phyloP scores from a whole-genome alignment of 2,888 invertebrate genomes.

The Hedya salicella region DNA sequence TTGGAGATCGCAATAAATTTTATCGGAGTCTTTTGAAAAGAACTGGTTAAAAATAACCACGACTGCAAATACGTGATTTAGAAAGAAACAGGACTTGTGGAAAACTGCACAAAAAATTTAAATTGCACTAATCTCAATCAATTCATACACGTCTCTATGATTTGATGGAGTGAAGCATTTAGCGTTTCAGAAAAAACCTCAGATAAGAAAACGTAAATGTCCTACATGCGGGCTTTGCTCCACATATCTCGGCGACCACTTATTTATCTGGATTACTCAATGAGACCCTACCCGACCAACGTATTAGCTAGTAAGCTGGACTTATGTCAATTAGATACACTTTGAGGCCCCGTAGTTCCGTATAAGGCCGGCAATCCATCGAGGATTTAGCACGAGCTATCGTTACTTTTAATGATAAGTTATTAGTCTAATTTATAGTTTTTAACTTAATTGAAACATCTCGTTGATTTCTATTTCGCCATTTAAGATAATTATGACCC shows the following conservation, averaged over 20 bases:
- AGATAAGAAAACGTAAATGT: too few relatives aligned
- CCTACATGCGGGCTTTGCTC: too few relatives aligned
- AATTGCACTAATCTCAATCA: too few relatives aligned
- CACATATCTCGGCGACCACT: constrained; percentile 17
- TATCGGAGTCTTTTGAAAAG: too few relatives aligned
- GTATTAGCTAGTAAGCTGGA: constrained; percentile 24
- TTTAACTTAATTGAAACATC: constrained; percentile 15
- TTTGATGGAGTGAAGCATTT: too few relatives aligned
- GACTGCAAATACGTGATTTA: too few relatives aligned
- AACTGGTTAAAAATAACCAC: too few relatives aligned
- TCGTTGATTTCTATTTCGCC: constrained; percentile 7
- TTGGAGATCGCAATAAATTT: too few relatives aligned
- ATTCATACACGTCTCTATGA: too few relatives aligned
- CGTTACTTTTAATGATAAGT: constrained; percentile 22
- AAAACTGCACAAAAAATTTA: too few relatives aligned
- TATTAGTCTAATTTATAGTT: constrained; percentile 29
- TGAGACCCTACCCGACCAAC: constrained; percentile 13
- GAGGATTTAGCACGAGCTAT: constrained; percentile 21
- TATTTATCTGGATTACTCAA: constrained; percentile 29
- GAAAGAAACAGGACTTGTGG: too few relatives aligned
- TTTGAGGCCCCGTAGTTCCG: constrained; percentile 6
- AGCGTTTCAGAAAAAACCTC: too few relatives aligned
- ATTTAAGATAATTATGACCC: not conserved
- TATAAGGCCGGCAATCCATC: constrained; percentile 27
- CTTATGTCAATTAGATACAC: constrained; percentile 33